Evolutionary conservation across 2,888 invertebrate genomes (phyloP).

Genomic region (Ctenicera cuprea): DNA sequence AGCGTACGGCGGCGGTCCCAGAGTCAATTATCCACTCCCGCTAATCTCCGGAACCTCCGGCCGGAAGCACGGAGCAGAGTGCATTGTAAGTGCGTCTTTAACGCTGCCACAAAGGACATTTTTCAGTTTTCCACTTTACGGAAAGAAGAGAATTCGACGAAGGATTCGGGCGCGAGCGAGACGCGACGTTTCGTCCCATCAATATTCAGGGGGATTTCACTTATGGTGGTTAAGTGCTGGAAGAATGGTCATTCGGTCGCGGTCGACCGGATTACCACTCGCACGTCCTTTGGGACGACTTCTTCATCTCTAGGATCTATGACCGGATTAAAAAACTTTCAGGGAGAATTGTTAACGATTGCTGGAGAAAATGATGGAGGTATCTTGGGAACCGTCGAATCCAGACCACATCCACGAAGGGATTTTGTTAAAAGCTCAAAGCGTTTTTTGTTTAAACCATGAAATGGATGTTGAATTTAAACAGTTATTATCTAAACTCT

Average conservation of each 20-base stretch:
- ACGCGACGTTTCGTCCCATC: conserved; percentile 50
- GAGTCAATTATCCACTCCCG: conserved; percentile 71
- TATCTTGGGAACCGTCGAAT: neutral
- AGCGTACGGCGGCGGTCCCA: conserved; percentile 1
- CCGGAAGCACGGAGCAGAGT: conserved; percentile 63
- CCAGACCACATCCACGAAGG: too few species aligned
- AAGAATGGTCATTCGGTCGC: conserved; percentile 60
- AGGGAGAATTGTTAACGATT: neutral
- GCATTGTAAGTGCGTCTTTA: conserved; percentile 63
- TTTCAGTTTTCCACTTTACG: conserved; percentile 57
- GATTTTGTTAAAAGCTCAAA: too few species aligned
- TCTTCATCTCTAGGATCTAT: conserved; percentile 26
- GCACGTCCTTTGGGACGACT: conserved; percentile 25
- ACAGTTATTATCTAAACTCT: too few species aligned
- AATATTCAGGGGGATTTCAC: conserved; percentile 58
- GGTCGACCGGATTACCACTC: conserved; percentile 51
- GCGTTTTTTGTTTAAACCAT: too few species aligned
- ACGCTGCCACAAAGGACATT: conserved; percentile 66
- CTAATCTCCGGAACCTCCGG: conserved; percentile 69
- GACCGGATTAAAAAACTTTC: conserved; percentile 26
- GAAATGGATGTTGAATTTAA: too few species aligned
- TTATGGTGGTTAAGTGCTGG: conserved; percentile 55
- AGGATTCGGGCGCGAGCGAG: conserved; percentile 30
- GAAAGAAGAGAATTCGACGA: conserved; percentile 38
- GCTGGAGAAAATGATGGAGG: neutral